Evolutionary conservation across 2,888 invertebrate species (phyloP), one percentile per base, ranked within the genome.

Genomic region (Hemistola chrysoprasaria): DNA sequence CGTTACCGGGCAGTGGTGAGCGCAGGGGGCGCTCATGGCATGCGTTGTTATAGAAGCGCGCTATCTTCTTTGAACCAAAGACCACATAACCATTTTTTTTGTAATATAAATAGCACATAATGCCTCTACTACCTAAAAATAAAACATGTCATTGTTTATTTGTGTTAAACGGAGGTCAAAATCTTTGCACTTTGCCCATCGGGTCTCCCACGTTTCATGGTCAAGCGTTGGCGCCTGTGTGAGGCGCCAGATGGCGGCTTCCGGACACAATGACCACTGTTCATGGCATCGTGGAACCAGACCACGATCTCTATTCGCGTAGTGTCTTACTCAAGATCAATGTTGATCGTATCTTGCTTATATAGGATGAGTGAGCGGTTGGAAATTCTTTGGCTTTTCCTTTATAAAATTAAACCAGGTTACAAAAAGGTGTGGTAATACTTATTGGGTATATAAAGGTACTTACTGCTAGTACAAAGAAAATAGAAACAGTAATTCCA

Each of bases 101-200:
- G n/a, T n/a, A n/a, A n/a, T n/a, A n/a, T n/a, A n/a, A n/a, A n/a
- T n/a, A n/a, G n/a, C n/a, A n/a, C n/a, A n/a, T n/a, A n/a, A n/a
- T n/a, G n/a, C n/a, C n/a, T n/a, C n/a, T n/a, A n/a, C n/a, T n/a
- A n/a, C n/a, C n/a, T n/a, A n/a, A n/a, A n/a, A n/a, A n/a, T n/a
- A n/a, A n/a, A n/a, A n/a, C n/a, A n/a, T n/a, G n/a, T n/a, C n/a
- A n/a, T n/a, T n/a, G n/a, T n/a, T n/a, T n/a, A n/a, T n/a, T n/a
- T n/a, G n/a, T n/a, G n/a, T 61, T 51, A 59, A 61, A 68, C 71
- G 70, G 69, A 76, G 83, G 81, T 80, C 79, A 75, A 62, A 69
- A 62, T 63, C 63, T 52, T 66, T 70, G 79, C 73, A 71, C 77
- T 79, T 73, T 79, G 78, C 77, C 76, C 79, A 75, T 67, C 58